phyloP scores from a whole-genome alignment of 2,113 vertebrate species.

The Albula goreensis region DNA sequence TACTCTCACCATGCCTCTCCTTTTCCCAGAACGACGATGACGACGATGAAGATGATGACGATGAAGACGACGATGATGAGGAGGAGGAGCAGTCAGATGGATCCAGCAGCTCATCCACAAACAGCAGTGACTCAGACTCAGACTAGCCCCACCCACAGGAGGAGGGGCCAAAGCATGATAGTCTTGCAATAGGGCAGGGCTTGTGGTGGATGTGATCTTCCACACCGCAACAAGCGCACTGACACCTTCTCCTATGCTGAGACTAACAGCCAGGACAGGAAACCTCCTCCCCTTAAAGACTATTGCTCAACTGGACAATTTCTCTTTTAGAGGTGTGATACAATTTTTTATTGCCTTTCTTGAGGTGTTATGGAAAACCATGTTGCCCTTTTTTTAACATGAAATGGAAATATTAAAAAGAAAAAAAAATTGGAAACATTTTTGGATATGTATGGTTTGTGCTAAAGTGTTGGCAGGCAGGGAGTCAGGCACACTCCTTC shows the following conservation, averaged over 20 bases:
- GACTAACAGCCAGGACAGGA: not conserved
- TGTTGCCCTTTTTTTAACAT: slow-evolving; percentile 11
- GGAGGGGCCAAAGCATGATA: not conserved
- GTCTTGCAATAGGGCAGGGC: slow-evolving; percentile 15
- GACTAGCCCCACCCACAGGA: slow-evolving; percentile 18
- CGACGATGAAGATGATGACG: slow-evolving; percentile 20
- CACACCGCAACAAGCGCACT: not conserved
- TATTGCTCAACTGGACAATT: slow-evolving; percentile 13
- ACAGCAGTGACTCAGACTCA: slow-evolving; percentile 32
- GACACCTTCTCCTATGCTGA: not conserved
- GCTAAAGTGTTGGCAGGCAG: not conserved
- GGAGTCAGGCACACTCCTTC: not conserved
- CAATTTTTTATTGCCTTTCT: slow-evolving; percentile 33
- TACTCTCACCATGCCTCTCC: not conserved
- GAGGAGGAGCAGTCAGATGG: slow-evolving; percentile 36
- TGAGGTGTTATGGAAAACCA: slow-evolving; percentile 24
- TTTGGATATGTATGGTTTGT: not conserved
- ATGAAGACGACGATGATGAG: slow-evolving; percentile 18
- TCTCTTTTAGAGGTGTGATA: slow-evolving; percentile 30
- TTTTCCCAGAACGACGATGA: slow-evolving; percentile 32
- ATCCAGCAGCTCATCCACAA: slow-evolving; percentile 32
- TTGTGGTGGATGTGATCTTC: not conserved
- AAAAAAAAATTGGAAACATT: not conserved
- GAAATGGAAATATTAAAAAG: not conserved
- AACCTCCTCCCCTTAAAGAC: slow-evolving; percentile 3